A percentile compares a stretch with the other conserved stretches of the same genome.
Conservation (phyloP, 2,888 invertebrate species). For the Zonitis immaculata region DNA sequence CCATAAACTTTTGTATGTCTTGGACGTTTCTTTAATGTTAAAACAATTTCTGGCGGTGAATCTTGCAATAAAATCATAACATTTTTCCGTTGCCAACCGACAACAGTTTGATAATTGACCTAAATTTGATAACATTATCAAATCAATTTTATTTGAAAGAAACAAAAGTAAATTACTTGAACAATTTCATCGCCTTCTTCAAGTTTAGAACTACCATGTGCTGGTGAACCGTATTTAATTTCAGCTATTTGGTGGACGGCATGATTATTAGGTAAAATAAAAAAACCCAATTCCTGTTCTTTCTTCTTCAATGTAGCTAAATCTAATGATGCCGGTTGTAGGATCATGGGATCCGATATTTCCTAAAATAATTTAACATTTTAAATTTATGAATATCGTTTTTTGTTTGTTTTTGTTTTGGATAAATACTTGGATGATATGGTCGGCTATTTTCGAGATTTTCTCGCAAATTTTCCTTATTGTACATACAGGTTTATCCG, state of each 20-base stretch:
- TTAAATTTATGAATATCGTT: too few species aligned
- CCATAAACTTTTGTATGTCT: slow-evolving; percentile 76
- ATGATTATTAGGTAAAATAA: slow-evolving; percentile 80
- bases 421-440: slow-evolving; percentile 68
- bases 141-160: neutral
- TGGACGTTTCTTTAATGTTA: slow-evolving; percentile 79
- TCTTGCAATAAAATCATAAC: slow-evolving; percentile 70
- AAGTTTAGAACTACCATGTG: slow-evolving; percentile 86
- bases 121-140: slow-evolving; percentile 31
- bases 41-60: slow-evolving; percentile 72
- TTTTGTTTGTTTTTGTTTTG: neutral
- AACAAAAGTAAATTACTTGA: slow-evolving; percentile 58
- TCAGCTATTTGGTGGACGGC: slow-evolving; percentile 78
- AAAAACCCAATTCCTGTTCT: slow-evolving; percentile 85
- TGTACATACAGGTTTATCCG: slow-evolving; percentile 77
- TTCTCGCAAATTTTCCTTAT: slow-evolving; percentile 68
- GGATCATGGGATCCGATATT: slow-evolving; percentile 80
- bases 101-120: slow-evolving; percentile 68
- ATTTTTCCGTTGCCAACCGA: slow-evolving; percentile 79
- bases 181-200: slow-evolving; percentile 96
- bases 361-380: slow-evolving; percentile 54
- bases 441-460: slow-evolving; percentile 75
- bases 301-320: slow-evolving; percentile 81
- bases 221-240: slow-evolving; percentile 87
- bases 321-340: slow-evolving; percentile 89